These are phyloP conservation scores for Hyles vespertilio DNA, from an alignment of 1,140 invertebrate genomes.

Conservation along the genomic window DNA sequence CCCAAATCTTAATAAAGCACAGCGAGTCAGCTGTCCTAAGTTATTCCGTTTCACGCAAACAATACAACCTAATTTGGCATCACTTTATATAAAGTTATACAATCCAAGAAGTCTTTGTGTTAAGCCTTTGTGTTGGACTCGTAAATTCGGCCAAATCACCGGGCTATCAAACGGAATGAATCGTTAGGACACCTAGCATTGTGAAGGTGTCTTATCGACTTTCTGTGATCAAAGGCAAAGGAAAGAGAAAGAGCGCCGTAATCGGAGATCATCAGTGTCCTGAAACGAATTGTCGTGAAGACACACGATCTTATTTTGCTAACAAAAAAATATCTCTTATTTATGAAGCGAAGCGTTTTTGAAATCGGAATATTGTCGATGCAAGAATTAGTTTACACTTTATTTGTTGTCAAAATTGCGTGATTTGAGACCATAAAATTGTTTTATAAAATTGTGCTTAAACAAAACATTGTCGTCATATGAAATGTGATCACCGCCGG, in stretches of 20 bases:
- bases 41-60: conserved; percentile 2
- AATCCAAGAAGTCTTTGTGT: conserved; percentile 2
- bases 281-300: neutral
- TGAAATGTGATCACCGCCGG: no score
- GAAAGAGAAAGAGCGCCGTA: neutral
- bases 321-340: no score
- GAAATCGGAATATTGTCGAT: no score
- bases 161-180: conserved; percentile 4
- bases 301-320: neutral
- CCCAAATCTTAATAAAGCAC: conserved; percentile 11
- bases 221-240: neutral
- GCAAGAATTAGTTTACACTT: no score
- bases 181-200: conserved; percentile 9
- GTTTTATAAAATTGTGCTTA: no score
- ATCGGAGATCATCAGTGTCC: neutral
- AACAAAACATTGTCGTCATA: no score
- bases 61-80: neutral
- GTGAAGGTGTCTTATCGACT: conserved; percentile 2
- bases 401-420: no score
- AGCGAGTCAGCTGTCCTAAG: neutral
- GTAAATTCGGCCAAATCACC: conserved; percentile 9
- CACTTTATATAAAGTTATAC: conserved; percentile 4
- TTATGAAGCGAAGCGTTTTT: no score
- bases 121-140: conserved; percentile 3
- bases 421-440: no score